Percentiles rank a stretch among this genome's conserved stretches.
These are phyloP conservation scores for Cylas formicarius DNA, from an alignment of 1,140 invertebrate genomes.

Conservation along the genomic window DNA sequence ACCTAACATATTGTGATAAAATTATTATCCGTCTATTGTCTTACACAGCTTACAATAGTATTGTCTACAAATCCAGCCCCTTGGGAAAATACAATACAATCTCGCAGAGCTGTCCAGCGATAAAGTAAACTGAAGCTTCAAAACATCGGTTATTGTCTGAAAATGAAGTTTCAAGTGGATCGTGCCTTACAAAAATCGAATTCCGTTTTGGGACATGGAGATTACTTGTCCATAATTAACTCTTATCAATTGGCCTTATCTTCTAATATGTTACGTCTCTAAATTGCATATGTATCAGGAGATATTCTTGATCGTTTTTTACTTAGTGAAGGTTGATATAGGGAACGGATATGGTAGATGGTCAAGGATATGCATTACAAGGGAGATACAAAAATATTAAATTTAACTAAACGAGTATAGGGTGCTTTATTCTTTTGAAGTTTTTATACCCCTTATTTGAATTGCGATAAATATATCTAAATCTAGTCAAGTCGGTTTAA, in stretches of 20 bases:
- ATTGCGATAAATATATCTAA: too few species aligned
- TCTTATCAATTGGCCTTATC: conserved; percentile 24
- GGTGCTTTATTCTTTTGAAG: too few species aligned
- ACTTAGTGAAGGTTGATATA: conserved; percentile 10
- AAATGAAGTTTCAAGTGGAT: not conserved
- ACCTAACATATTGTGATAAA: too few species aligned
- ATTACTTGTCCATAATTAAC: not conserved
- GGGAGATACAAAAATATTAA: not conserved
- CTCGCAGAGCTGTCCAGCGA: too few species aligned
- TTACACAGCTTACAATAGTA: too few species aligned
- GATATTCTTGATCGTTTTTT: conserved; percentile 38
- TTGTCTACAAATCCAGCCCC: too few species aligned
- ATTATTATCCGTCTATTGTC: too few species aligned
- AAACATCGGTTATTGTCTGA: not conserved
- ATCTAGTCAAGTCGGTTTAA: too few species aligned
- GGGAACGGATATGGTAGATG: not conserved
- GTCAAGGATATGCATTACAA: not conserved
- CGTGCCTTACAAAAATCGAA: not conserved
- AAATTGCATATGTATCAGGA: conserved; percentile 23
- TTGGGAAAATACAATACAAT: too few species aligned
- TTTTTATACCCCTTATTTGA: too few species aligned
- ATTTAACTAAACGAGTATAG: not conserved
- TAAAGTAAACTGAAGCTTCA: not conserved
- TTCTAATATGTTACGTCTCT: conserved; percentile 10
- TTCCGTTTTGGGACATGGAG: not conserved